Evolutionary conservation across 2,888 invertebrate genomes (phyloP), one percentile per base, ranked within the genome.

Genomic region (Epinotia demarniana): DNA sequence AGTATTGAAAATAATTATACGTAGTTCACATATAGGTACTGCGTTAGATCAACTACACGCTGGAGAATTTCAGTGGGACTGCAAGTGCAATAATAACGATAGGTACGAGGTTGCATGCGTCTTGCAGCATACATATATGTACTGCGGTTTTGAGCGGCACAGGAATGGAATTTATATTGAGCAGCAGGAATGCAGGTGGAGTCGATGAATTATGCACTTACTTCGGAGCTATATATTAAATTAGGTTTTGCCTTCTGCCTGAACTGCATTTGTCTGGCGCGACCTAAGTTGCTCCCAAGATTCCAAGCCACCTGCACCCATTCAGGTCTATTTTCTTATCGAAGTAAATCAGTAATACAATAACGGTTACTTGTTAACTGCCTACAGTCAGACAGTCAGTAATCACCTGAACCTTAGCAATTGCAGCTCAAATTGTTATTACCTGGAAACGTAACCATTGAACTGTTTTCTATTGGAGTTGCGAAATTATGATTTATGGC

Each of bases 151-250:
- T 8, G 39, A 82, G 80, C 80, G 79, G 70, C 75, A n/a, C 71
- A 58, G 85, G 87, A 84, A 88, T 63, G 85, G 87, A 84, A 88
- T 88, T 87, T 84, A 88, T 87, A 88, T 87, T 87, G 81, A 81
- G 79, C 71, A 77, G 69, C 79, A 78, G 78, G 77, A 80, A 79
- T 81, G 80, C 81, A 78, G 76, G 60, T 71, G 43, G n/a, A 19
- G 49, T 43, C 2, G 60, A 60, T 39, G n/a, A 33, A 55, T 67
- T 60, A 33, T 60, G 73, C 73, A 67, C 9, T 23, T 46, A 55
- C 9, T 23, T 46, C 33, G 4, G n/a, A 33, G 33, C 5, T 58
- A 23, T 43, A 58, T 46, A 18, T 63, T 63, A 5, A 19, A 43
- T 18, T 39, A 9, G 39, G 9, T 39, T 9, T 39, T 39, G 9